Evolutionary conservation across 1,140 invertebrate genomes (phyloP), one percentile per base, ranked within the genome.

Genomic region (Apocrypta bakeri): DNA sequence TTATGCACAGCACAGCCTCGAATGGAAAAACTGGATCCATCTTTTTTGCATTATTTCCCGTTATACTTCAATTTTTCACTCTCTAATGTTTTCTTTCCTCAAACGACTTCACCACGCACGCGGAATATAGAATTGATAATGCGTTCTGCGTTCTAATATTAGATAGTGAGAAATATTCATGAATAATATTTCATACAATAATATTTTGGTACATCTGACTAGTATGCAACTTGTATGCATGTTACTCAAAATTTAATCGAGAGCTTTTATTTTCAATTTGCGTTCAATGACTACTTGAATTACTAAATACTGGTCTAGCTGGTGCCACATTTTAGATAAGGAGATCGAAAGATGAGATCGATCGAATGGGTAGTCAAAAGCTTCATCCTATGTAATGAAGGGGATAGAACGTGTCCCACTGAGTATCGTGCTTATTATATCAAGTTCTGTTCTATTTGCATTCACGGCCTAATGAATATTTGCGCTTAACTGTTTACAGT

Each of bases 401-500:
- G 14, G 33, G 0, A 42, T 21, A 40, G 21, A 37, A 48, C 21
- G 42, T 42, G 71, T 73, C 71, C 48, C 17, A 21, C 48, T 21
- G 48, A 21, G 71, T 73, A 73, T 73, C 71, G 37, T 42, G 37
- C 42, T 73, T 42, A 73, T 73, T 73, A 73, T 73, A 31, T 73
- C 71, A 17, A n/a, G 37, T 73, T 42, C 37, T 56, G n/a, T 6
- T 17, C 21, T 37, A 42, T 42, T 69, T 69, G 68, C 29, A 42
- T 42, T 7, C 17, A n/a, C 68, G 14, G 8, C 29, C 31, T 17
- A 31, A 33, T 31, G 29, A 21, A 6, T 37, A 11, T 71, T 14
- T 37, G 11, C 29, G 31, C 68, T 40, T 73, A 73, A 73, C 71
- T 27, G 71, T 73, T 27, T 29, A 66, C 9, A 9, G 33, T 9